Evolutionary conservation across 2,113 vertebrate species (phyloP).

Genomic region (Tenebrosternarchus preto): DNA sequence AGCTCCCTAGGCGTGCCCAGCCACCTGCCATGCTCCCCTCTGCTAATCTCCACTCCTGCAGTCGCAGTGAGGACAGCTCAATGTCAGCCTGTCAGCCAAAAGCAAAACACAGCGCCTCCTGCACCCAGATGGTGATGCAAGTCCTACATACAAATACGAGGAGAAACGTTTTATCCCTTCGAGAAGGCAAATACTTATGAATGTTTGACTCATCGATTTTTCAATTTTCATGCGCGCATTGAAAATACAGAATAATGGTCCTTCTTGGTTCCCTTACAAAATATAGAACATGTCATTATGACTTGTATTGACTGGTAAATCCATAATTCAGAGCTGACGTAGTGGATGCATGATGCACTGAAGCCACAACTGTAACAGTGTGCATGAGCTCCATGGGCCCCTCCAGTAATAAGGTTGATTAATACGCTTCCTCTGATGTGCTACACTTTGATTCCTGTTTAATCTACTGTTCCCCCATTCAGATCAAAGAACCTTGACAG

Average conservation of each 20-base stretch:
- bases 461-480: slow-evolving; percentile 26
- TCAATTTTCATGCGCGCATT: too few relatives aligned
- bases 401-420: slow-evolving; percentile 37
- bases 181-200: too few relatives aligned
- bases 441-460: slow-evolving; percentile 27
- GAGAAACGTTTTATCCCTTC: too few relatives aligned
- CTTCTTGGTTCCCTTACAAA: neutral
- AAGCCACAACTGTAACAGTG: neutral
- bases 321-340: neutral
- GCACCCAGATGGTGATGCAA: neutral
- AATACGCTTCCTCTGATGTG: slow-evolving; percentile 32
- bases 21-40: slow-evolving; percentile 8
- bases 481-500: slow-evolving; percentile 15
- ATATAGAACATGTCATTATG: neutral
- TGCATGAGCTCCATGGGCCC: slow-evolving; percentile 13
- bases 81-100: slow-evolving; percentile 18
- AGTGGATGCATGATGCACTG: neutral
- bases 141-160: too few relatives aligned
- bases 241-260: neutral
- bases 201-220: too few relatives aligned
- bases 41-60: slow-evolving; percentile 12
- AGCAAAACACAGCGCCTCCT: neutral
- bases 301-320: neutral
- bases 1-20: neutral
- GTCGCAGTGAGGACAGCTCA: slow-evolving; percentile 13